Evolutionary conservation across 1,140 invertebrate genomes (phyloP).

Genomic region (Drosophila leontia): DNA sequence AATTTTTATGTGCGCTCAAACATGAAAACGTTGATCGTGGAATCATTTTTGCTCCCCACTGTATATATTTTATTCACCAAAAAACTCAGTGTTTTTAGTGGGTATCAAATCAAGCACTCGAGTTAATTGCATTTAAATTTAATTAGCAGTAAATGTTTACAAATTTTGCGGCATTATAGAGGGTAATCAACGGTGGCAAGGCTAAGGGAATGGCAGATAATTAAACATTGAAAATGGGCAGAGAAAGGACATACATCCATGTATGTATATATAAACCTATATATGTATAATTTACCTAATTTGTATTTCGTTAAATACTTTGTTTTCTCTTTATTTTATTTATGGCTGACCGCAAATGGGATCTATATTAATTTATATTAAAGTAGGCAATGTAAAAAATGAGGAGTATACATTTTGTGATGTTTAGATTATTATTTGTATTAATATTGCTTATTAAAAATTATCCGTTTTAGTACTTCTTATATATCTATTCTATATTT

Average conservation of each 20-base stretch:
- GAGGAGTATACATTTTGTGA: neutral
- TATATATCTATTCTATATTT: no score
- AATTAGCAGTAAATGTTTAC: slow-evolving; percentile 81
- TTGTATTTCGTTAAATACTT: slow-evolving; percentile 50
- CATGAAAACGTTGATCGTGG: no score
- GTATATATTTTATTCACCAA: slow-evolving; percentile 29
- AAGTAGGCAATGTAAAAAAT: neutral
- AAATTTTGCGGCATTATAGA: slow-evolving; percentile 65
- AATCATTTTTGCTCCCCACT: no score
- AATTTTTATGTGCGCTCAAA: no score
- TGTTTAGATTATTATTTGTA: neutral
- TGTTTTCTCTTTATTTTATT: slow-evolving; percentile 43
- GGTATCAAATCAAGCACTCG: slow-evolving; percentile 72
- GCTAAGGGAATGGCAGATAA: neutral
- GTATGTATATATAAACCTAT: slow-evolving; percentile 31
- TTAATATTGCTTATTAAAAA: no score
- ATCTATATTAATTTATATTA: slow-evolving; percentile 21
- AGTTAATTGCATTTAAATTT: slow-evolving; percentile 82
- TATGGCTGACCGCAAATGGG: slow-evolving; percentile 23
- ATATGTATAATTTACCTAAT: slow-evolving; percentile 71
- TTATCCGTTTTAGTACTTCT: neutral
- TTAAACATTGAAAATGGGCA: slow-evolving; percentile 21
- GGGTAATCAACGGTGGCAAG: neutral
- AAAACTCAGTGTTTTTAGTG: slow-evolving; percentile 27
- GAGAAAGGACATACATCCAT: neutral